phyloP scores from a whole-genome alignment of 1,140 invertebrate species.

The Scylla paramamosain region DNA sequence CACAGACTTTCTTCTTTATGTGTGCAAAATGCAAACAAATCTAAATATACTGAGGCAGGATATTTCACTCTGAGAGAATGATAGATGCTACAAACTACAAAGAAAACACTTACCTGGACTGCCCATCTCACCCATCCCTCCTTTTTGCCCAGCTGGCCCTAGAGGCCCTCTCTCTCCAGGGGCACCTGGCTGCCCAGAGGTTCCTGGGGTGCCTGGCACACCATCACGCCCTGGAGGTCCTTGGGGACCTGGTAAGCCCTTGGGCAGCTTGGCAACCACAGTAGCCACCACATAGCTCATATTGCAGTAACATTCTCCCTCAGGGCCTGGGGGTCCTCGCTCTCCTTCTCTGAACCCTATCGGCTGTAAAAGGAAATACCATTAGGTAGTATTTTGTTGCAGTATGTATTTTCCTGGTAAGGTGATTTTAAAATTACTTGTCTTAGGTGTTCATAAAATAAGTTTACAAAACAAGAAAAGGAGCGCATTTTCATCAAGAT shows the following conservation, averaged over 20 bases:
- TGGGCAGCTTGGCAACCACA: constrained; percentile 37
- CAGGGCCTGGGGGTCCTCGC: constrained; percentile 47
- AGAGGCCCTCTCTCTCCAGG: constrained; percentile 49
- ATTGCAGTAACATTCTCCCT: constrained; percentile 60
- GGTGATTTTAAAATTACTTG: not conserved
- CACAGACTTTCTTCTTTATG: not conserved
- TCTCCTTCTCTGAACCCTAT: constrained; percentile 29
- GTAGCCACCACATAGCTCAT: constrained; percentile 34
- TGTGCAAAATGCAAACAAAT: too few relatives aligned
- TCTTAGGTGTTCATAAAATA: not conserved
- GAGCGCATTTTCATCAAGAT: too few relatives aligned
- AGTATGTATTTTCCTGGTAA: not conserved
- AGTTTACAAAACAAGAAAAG: too few relatives aligned
- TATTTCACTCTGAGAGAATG: too few relatives aligned
- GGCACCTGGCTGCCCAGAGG: constrained; percentile 38
- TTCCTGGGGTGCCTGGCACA: constrained; percentile 37
- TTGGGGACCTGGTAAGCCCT: constrained; percentile 46
- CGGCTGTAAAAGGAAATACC: constrained; percentile 28
- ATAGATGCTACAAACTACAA: not conserved
- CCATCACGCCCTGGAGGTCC: constrained; percentile 58
- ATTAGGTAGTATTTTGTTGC: not conserved
- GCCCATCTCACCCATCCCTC: constrained; percentile 44
- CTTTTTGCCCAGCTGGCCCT: constrained; percentile 42
- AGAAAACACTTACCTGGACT: constrained; percentile 47
- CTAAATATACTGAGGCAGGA: too few relatives aligned